These are phyloP conservation scores for Drosophila triauraria DNA, from an alignment of 1,140 invertebrate species.

Conservation along the genomic window DNA sequence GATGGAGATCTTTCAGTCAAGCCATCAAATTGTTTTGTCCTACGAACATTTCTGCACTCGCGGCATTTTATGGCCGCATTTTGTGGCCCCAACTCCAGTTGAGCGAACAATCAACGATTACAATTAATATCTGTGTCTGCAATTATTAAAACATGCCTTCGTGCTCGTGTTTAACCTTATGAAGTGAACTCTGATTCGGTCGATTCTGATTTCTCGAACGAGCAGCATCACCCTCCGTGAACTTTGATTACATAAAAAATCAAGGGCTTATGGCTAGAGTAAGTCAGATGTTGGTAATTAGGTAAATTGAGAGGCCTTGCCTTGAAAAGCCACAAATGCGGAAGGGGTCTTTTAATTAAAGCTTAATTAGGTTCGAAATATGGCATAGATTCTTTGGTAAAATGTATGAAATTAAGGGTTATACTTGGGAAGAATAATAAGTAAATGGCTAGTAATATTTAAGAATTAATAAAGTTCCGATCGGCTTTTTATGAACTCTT, in stretches of 20 bases:
- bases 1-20: constrained; percentile 62
- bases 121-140: constrained; percentile 57
- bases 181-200: constrained; percentile 39
- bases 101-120: constrained; percentile 62
- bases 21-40: constrained; percentile 73
- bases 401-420: too few species aligned
- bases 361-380: constrained; percentile 10
- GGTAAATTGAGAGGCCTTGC: constrained; percentile 25
- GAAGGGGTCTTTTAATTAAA: constrained; percentile 22
- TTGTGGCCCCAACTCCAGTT: constrained; percentile 51
- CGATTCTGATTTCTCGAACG: constrained; percentile 30
- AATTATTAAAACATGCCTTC: constrained; percentile 52
- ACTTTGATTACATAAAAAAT: constrained; percentile 56
- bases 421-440: too few species aligned
- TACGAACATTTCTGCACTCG: constrained; percentile 33
- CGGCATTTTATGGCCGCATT: constrained; percentile 33
- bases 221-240: constrained; percentile 30
- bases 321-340: not conserved
- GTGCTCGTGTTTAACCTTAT: constrained; percentile 29
- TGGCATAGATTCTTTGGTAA: not conserved
- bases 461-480: too few species aligned
- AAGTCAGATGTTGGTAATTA: constrained; percentile 34
- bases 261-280: constrained; percentile 26
- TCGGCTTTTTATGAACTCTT: too few species aligned
- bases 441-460: too few species aligned